Conservation (phyloP, 2,888 invertebrate genomes). For the Caradrina kadenii region DNA sequence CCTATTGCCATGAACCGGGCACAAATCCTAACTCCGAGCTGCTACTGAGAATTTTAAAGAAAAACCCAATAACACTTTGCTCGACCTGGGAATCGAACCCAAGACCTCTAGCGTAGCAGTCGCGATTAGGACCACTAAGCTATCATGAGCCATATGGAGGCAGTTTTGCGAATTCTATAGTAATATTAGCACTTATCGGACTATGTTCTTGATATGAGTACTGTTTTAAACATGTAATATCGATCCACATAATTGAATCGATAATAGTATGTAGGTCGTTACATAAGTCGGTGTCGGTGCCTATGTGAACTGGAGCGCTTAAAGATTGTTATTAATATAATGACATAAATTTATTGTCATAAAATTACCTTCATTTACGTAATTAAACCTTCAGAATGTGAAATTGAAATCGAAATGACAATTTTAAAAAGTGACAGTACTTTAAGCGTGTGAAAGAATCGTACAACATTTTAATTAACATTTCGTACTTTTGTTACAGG, state of each 20-base stretch:
- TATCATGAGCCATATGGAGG: too few species aligned
- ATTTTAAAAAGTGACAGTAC: not conserved
- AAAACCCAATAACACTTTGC: too few species aligned
- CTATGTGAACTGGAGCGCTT: slow-evolving; percentile 49
- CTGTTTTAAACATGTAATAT: slow-evolving; percentile 25
- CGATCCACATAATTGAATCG: slow-evolving; percentile 36
- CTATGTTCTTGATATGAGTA: slow-evolving; percentile 8
- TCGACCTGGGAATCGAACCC: too few species aligned
- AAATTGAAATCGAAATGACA: slow-evolving; percentile 15
- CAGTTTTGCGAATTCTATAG: slow-evolving; percentile 22
- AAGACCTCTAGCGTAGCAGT: too few species aligned
- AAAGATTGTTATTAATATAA: slow-evolving; percentile 24
- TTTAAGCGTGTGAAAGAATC: slow-evolving; percentile 26
- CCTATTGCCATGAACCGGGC: too few species aligned
- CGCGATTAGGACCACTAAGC: too few species aligned
- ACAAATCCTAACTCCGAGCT: too few species aligned
- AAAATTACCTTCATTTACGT: not conserved
- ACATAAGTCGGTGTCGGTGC: slow-evolving; percentile 41
- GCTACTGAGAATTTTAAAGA: too few species aligned
- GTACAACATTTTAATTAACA: slow-evolving; percentile 15
- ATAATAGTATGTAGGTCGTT: slow-evolving; percentile 49
- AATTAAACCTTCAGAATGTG: slow-evolving; percentile 2
- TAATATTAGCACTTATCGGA: slow-evolving; percentile 1
- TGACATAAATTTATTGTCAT: slow-evolving; percentile 38
- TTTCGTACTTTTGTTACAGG: slow-evolving; percentile 55